Evolutionary conservation across 2,113 vertebrate genomes (phyloP).

Genomic region (Chinchilla lanigera): DNA sequence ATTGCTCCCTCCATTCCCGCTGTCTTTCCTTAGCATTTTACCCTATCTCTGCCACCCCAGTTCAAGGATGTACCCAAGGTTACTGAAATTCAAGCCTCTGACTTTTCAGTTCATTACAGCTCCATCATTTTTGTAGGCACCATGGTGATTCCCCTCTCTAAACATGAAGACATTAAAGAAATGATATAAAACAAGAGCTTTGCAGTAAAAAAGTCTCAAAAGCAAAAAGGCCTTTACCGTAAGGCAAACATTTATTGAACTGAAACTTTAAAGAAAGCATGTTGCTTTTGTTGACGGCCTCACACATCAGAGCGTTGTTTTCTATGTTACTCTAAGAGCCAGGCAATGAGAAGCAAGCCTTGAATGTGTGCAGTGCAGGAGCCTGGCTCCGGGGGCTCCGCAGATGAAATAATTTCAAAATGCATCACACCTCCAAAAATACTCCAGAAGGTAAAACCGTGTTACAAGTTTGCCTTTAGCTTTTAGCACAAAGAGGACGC

Average conservation of each 20-base stretch:
- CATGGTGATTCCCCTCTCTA: slow-evolving; percentile 16
- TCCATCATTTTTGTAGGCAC: not conserved
- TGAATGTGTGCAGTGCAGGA: slow-evolving; percentile 38
- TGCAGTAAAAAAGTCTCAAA: slow-evolving; percentile 53
- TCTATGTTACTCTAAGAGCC: slow-evolving; percentile 56
- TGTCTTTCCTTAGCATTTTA: not conserved
- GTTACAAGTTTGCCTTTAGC: slow-evolving; percentile 70
- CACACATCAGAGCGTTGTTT: slow-evolving; percentile 63
- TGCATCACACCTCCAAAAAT: slow-evolving; percentile 47
- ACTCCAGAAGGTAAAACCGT: slow-evolving; percentile 63
- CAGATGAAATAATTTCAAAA: slow-evolving; percentile 66
- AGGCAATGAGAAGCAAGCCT: slow-evolving; percentile 48
- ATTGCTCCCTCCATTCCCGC: not conserved
- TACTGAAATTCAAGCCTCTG: not conserved
- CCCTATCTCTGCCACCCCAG: not conserved
- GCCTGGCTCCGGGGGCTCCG: slow-evolving; percentile 4
- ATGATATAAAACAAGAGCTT: slow-evolving; percentile 54
- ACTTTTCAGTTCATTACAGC: slow-evolving; percentile 19
- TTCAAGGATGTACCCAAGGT: not conserved
- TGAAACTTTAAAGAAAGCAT: slow-evolving; percentile 68
- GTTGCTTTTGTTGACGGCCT: slow-evolving; percentile 57
- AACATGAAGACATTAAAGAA: not conserved
- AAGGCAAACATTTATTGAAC: slow-evolving; percentile 67
- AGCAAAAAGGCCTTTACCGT: slow-evolving; percentile 46
- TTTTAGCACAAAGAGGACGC: slow-evolving; percentile 38